Percentiles rank a stretch among this genome's conserved stretches.
These are phyloP conservation scores for Leucoraja erinaceus DNA, from an alignment of 2,113 vertebrate genomes.

Conservation along the genomic window DNA sequence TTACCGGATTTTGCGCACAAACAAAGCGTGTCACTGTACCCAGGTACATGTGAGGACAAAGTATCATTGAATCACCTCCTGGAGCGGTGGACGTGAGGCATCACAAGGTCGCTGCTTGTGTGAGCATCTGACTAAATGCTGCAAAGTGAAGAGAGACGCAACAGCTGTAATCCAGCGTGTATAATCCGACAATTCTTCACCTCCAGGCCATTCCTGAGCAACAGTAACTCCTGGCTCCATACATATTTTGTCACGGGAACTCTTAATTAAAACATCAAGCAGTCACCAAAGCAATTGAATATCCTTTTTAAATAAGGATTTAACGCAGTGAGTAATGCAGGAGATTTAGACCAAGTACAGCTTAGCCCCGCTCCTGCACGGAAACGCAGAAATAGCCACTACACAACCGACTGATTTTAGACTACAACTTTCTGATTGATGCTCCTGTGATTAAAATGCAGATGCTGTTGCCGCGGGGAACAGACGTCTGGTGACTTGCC, in stretches of 20 bases:
- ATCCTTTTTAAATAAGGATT: not conserved
- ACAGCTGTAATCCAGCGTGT: not conserved
- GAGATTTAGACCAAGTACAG: not conserved
- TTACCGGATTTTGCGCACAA: too few species aligned
- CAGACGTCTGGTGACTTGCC: conserved; percentile 16
- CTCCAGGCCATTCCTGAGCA: not conserved
- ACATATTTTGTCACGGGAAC: not conserved
- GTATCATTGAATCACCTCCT: not conserved
- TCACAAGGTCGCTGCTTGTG: not conserved
- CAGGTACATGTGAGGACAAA: too few species aligned
- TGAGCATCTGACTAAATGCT: not conserved
- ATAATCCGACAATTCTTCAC: not conserved
- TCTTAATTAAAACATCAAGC: not conserved
- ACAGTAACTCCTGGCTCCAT: not conserved
- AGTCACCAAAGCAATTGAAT: not conserved
- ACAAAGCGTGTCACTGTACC: too few species aligned
- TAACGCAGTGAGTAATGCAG: too few species aligned
- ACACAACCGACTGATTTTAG: not conserved
- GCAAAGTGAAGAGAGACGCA: not conserved
- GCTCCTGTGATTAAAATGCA: conserved; percentile 35
- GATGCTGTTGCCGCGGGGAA: conserved; percentile 12
- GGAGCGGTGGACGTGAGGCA: not conserved
- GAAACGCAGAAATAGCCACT: not conserved
- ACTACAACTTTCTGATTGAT: conserved; percentile 32
- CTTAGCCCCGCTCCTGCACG: not conserved